These are phyloP conservation scores for Sinhomidia bicolor DNA, from an alignment of 2,888 invertebrate genomes.

Conservation along the genomic window DNA sequence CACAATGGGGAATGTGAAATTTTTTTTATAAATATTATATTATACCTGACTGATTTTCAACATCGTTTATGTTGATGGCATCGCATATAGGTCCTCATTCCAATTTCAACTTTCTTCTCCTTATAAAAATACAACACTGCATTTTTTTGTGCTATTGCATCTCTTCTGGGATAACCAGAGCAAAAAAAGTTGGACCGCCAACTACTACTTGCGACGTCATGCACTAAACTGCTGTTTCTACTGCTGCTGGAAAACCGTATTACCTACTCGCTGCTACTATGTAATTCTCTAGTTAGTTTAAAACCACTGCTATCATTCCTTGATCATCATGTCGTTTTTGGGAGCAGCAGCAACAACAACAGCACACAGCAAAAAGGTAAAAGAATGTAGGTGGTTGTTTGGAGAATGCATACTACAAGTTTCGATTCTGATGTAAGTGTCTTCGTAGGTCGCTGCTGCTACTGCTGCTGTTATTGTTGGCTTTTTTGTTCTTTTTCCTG, in stretches of 20 bases:
- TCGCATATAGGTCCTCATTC: conserved; percentile 20
- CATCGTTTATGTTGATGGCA: conserved; percentile 34
- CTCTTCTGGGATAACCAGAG: too few species aligned
- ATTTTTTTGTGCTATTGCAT: too few species aligned
- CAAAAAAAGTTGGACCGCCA: conserved; percentile 39
- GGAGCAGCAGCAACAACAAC: conserved; percentile 59
- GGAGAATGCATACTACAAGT: conserved; percentile 10
- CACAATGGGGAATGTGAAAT: conserved; percentile 37
- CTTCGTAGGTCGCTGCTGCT: too few species aligned
- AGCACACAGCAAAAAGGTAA: conserved; percentile 30
- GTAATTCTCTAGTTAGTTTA: neutral
- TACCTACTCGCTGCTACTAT: conserved; percentile 49
- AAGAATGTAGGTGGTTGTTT: conserved; percentile 20
- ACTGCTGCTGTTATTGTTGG: conserved; percentile 11
- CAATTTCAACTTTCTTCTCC: conserved; percentile 29
- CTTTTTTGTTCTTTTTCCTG: too few species aligned
- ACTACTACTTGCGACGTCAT: too few species aligned
- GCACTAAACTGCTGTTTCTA: too few species aligned
- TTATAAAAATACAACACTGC: neutral
- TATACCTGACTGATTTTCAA: conserved; percentile 65
- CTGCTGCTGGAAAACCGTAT: conserved; percentile 59
- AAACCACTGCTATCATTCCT: conserved; percentile 49
- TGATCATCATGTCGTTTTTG: conserved; percentile 68
- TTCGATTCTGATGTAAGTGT: neutral
- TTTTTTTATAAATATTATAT: conserved; percentile 39